Evolutionary conservation across 2,797 vertebrate species (phyloP), one percentile per base, ranked within the genome.

Genomic region (Euphonia xanthogaster): DNA sequence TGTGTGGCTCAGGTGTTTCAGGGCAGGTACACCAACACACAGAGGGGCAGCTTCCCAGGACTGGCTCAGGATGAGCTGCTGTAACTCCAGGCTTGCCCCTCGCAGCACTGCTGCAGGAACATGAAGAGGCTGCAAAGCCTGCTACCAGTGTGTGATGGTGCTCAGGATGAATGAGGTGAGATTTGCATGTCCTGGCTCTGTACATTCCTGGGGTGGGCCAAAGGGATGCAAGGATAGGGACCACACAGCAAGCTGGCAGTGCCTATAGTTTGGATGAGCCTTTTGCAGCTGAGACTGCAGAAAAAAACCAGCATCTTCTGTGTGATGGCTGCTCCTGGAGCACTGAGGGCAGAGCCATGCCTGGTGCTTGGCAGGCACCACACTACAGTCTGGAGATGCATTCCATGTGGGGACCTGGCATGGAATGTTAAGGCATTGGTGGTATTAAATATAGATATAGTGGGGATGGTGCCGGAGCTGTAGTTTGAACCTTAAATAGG

Each of bases 261-360:
- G 33, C 57, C 60, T 60, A 2, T 40, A 1, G 31, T 47, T 73
- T 44, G 48, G 31, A 17, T 31, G 28, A 71, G 28, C 16, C 30
- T 31, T 78, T 70, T 76, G 67, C 60, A 30, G 9, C 28, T 63
- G 72, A 42, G 72, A 42, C 55, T 24, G 10, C n/a, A 57, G 76
- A 48, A 62, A 31, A 31, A 60, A 81, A 10, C 0, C 0, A 0
- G 9, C 0, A 0, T 58, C 33, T 27, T 63, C 28, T 48, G 33
- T 0, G 0, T 22, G 51, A 12, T 30, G 53, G 57, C 24, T 51
- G 31, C 30, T 40, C 39, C 61, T 25, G 47, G 17, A 66, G 6
- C 25, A 51, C 65, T 1, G 54, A 65, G 79, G 39, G 30, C 72
- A 91, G 57, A 91, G 65, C 72, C 1, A 1, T 63, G 82, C 48